These are phyloP conservation scores for Tyto alba DNA, from an alignment of 2,113 vertebrate genomes.

Conservation along the genomic window DNA sequence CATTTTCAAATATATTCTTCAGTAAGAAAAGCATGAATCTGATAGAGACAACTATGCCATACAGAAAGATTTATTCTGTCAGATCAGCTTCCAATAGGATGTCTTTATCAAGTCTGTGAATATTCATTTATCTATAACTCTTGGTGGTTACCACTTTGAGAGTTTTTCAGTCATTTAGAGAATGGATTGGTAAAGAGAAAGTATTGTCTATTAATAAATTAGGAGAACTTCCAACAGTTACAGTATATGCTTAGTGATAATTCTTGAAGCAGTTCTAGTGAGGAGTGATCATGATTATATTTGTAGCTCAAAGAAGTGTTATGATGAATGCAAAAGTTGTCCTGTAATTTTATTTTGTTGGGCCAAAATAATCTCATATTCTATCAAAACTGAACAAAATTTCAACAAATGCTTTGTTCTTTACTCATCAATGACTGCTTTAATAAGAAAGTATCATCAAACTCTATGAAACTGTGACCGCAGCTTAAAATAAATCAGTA, in stretches of 20 bases:
- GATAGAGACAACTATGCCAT: not conserved
- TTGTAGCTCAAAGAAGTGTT: not conserved
- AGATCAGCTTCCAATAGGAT: not conserved
- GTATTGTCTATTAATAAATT: not conserved
- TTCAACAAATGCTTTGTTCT: not conserved
- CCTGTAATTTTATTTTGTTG: not conserved
- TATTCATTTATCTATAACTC: not conserved
- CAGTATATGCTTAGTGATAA: not conserved
- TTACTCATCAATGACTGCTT: not conserved
- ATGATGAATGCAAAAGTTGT: not conserved
- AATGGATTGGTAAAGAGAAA: not conserved
- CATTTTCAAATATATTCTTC: not conserved
- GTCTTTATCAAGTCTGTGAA: not conserved
- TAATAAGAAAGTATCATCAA: not conserved
- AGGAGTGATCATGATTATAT: not conserved
- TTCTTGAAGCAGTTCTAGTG: not conserved
- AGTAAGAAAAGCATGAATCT: not conserved
- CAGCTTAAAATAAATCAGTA: not conserved
- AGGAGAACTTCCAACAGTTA: not conserved
- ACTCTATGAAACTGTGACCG: not conserved
- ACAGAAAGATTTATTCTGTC: not conserved
- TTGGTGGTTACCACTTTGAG: not conserved
- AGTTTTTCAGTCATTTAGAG: not conserved
- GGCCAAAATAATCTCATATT: not conserved
- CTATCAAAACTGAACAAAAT: not conserved